Base-by-base conservation (phyloP, 2,797 vertebrate species). In the Dermochelys coriacea region DNA sequence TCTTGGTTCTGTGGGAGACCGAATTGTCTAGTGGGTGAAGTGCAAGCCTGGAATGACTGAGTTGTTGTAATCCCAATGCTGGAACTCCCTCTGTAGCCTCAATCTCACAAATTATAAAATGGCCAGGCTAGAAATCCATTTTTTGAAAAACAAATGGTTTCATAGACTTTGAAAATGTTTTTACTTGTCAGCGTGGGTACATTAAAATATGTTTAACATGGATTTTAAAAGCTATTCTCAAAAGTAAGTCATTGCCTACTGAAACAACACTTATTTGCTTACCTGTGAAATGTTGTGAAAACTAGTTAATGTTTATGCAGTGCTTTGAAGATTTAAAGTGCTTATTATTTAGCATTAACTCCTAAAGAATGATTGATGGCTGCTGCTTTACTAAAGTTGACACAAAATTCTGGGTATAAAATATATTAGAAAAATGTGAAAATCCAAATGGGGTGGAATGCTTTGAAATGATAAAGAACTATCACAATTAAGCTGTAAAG, bases 321-420 rank as follows among this genome's bases (percentile, higher is more conserved):
- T 74, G 80, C 95, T 94, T 92, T 95, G 93, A 96, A 97, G 86
- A 84, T 90, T 96, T 95, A 96, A 96, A 93, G 49, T 91, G 93
- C 87, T 93, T 91, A 87, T 97, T 94, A 95, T 94, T 96, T 95
- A 94, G 82, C 85, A 52, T 97, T 95, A 94, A 95, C 92, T 86
- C 92, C 93, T 85, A 91, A 86, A 93, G 88, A 95, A 77, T 95
- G 95, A 97, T 96, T 96, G 94, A 96, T 94, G 93, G 92, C 82
- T 90, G 87, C 54, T 96, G 54, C 88, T 95, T 95, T 90, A 75
- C 87, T 91, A 90, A 45, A 95, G 96, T 96, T 95, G 96, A 93
- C 89, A 92, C 74, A 85, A 96, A 93, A 78, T 89, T 87, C 88
- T 94, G 83, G 71, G 47, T 97, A 96, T 94, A 96, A 94, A 93